A percentile compares a stretch with the other conserved stretches of the same genome.
phyloP scores from a whole-genome alignment of 2,797 vertebrate genomes.

The Gallinago stenura region DNA sequence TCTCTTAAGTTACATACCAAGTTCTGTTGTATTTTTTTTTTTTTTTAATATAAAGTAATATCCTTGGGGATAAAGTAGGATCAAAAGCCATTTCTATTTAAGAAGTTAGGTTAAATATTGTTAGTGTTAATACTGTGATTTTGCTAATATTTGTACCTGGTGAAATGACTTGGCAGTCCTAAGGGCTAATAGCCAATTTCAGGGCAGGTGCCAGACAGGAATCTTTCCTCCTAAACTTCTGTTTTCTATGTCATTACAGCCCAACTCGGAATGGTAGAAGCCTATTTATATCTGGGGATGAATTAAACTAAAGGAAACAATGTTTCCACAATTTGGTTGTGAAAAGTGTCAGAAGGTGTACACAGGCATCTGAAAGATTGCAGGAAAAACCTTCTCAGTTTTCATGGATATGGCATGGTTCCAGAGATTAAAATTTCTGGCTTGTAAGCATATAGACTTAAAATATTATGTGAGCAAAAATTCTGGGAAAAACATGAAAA shows the following conservation, averaged over 20 bases:
- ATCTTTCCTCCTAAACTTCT: constrained; percentile 64
- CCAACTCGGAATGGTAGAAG: constrained; percentile 57
- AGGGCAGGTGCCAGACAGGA: not conserved
- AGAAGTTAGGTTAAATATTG: constrained; percentile 58
- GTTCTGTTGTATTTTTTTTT: not conserved
- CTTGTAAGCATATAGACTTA: not conserved
- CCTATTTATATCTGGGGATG: constrained; percentile 62
- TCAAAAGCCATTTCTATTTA: constrained; percentile 68
- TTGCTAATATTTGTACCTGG: constrained; percentile 33
- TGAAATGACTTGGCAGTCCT: constrained; percentile 14
- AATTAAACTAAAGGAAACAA: constrained; percentile 73
- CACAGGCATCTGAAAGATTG: not conserved
- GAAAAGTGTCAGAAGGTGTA: constrained; percentile 21
- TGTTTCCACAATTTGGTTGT: constrained; percentile 77
- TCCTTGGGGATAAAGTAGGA: constrained; percentile 41
- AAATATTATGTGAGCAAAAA: not conserved
- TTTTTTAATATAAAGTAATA: constrained; percentile 62
- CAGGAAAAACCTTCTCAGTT: constrained; percentile 33
- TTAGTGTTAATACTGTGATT: not conserved
- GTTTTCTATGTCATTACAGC: constrained; percentile 77
- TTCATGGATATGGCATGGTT: not conserved
- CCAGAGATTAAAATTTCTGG: not conserved
- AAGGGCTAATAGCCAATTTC: not conserved
- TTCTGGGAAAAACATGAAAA: not conserved
- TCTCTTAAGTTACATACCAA: constrained; percentile 54